Conservation (phyloP, 2,113 vertebrate genomes). For the Syrrhaptes paradoxus region DNA sequence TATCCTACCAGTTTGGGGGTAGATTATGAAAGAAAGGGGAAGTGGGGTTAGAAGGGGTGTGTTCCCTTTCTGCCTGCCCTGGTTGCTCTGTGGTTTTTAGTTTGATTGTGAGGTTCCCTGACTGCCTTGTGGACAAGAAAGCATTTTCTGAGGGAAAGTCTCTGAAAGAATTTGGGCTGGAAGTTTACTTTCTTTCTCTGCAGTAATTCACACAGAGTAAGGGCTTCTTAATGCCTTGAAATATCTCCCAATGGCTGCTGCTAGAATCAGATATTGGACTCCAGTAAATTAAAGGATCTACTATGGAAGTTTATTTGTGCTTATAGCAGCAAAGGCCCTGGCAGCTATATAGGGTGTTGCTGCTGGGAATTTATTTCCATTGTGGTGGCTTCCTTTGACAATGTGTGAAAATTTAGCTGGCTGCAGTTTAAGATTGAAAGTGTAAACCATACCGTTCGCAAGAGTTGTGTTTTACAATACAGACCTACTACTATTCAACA, state of each 20-base stretch:
- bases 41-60: background rate
- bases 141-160: background rate
- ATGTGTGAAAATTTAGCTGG: conserved; percentile 51
- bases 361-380: conserved; percentile 7
- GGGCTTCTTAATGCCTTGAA: background rate
- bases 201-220: background rate
- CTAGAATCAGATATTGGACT: background rate
- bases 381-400: conserved; percentile 31
- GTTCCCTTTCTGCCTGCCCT: background rate
- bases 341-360: background rate
- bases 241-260: background rate
- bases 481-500: background rate
- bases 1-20: background rate
- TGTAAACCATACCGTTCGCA: background rate
- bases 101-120: background rate
- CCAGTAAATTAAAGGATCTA: background rate
- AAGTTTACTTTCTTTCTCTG: background rate
- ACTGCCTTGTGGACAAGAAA: background rate
- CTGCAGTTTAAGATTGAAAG: conserved; percentile 6
- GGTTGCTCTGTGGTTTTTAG: background rate
- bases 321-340: background rate
- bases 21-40: background rate
- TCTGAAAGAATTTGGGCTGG: background rate
- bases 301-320: background rate
- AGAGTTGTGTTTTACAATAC: conserved; percentile 35